Percentiles rank a stretch among this genome's conserved stretches.
Evolutionary conservation across 2,113 vertebrate species (phyloP).

Genomic region (Pygoscelis adeliae): DNA sequence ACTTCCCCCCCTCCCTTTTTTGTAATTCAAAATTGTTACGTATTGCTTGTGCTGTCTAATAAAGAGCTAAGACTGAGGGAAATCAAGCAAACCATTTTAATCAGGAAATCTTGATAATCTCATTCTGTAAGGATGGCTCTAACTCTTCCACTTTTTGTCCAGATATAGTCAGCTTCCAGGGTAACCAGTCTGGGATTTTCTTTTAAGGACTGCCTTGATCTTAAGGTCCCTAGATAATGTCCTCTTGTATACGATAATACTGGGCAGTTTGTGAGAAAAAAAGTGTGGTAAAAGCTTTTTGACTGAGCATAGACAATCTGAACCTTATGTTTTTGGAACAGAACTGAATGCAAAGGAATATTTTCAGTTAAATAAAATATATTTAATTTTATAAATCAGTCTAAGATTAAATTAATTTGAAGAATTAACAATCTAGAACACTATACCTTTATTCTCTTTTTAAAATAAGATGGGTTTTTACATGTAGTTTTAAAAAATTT

Average conservation of each 20-base stretch:
- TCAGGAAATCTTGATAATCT: neutral
- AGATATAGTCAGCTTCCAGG: neutral
- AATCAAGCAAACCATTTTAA: neutral
- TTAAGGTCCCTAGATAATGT: neutral
- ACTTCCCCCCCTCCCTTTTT: neutral
- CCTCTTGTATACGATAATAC: neutral
- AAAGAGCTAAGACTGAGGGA: neutral
- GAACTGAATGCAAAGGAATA: neutral
- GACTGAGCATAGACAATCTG: neutral
- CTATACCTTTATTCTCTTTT: neutral
- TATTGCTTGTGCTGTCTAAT: neutral
- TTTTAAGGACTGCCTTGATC: neutral
- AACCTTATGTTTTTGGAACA: neutral
- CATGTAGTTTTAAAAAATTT: neutral
- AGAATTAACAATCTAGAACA: neutral
- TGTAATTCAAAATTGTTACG: neutral
- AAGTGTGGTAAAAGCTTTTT: neutral
- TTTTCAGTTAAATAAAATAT: neutral
- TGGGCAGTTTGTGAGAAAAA: neutral
- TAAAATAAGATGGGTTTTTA: fast-evolving
- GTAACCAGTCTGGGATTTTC: neutral
- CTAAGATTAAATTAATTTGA: neutral
- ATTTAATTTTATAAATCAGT: neutral
- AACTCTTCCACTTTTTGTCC: neutral
- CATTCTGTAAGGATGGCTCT: neutral